Conservation (phyloP, 2,888 invertebrate species). For the Epinotia brunnichana region DNA sequence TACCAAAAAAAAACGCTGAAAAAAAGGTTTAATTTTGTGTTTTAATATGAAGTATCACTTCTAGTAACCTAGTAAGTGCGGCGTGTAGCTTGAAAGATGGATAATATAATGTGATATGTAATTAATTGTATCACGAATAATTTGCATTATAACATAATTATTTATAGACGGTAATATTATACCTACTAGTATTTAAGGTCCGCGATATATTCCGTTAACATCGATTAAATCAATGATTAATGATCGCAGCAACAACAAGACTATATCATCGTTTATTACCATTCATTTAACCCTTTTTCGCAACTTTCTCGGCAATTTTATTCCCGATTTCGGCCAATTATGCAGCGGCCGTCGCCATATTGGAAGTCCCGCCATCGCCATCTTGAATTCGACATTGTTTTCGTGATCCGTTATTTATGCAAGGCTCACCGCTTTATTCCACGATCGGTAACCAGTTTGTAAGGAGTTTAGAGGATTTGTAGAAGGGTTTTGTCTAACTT, state of each 20-base stretch:
- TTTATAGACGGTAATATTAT: too few relatives aligned
- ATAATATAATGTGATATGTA: too few relatives aligned
- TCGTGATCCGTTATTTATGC: constrained; percentile 80
- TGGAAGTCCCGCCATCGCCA: constrained; percentile 67
- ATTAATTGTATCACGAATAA: too few relatives aligned
- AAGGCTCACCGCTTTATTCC: constrained; percentile 64
- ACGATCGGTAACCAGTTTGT: constrained; percentile 54
- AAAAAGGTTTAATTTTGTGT: too few relatives aligned
- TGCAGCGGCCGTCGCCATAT: constrained; percentile 54
- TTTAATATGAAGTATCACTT: too few relatives aligned
- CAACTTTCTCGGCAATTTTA: constrained; percentile 12
- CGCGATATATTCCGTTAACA: not conserved
- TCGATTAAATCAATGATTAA: not conserved
- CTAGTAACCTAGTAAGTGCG: too few relatives aligned
- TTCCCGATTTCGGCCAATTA: constrained; percentile 37
- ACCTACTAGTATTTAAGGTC: not conserved
- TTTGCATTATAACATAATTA: too few relatives aligned
- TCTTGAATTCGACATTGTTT: constrained; percentile 73
- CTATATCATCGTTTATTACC: not conserved
- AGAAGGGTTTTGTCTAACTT: constrained; percentile 29
- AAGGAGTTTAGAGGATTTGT: constrained; percentile 61
- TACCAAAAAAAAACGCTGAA: too few relatives aligned
- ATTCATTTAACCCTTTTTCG: not conserved
- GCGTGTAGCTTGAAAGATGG: too few relatives aligned
- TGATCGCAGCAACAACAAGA: not conserved